Base-by-base conservation (phyloP, 2,888 invertebrate species). In the Spisula subtruncata region DNA sequence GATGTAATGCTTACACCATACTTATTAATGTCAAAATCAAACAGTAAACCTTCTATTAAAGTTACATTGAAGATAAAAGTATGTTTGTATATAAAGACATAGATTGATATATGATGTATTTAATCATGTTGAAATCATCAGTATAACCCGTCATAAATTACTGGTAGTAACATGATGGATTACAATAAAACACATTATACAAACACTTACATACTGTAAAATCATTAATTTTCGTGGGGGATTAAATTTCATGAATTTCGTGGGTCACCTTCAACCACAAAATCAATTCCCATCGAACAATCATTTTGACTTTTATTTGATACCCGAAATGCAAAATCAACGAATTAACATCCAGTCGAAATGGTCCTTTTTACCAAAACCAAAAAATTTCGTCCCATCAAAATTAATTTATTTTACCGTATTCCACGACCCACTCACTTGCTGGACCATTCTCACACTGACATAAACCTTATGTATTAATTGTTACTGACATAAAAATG, bases 11-110 rank as follows among this genome's bases (percentile, higher is more conserved):
- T 25, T 66, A 66, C n/a, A 41, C 41, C 41, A 66, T 66, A n/a
- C n/a, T n/a, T n/a, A 66, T 66, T 25, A 66, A 66, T 66, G 60
- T 25, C 25, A 66, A n/a, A n/a, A 6, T 12, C 60, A 25, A 66
- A 66, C n/a, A 66, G 60, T 66, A 66, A 41, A 41, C 10, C 60
- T 25, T 66, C 10, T 25, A n/a, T n/a, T n/a, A n/a, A 66, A 25
- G 60, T 66, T 66, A 66, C 60, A 66, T 66, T 25, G 25, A 66
- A 25, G 60, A 66, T 66, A 25, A 66, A 66, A 66, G 60, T 66
- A 66, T 25, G 1, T 66, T 66, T 66, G 6, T 66, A 25, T 66
- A 66, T 8, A 25, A 12, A 25, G 60, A 25, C 60, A 66, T 66
- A 66, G 8, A 25, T 4, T 66, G 60, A 66, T 66, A 12, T 66